Conservation (phyloP, 2,113 vertebrate species). For the Zapus hudsonius region DNA sequence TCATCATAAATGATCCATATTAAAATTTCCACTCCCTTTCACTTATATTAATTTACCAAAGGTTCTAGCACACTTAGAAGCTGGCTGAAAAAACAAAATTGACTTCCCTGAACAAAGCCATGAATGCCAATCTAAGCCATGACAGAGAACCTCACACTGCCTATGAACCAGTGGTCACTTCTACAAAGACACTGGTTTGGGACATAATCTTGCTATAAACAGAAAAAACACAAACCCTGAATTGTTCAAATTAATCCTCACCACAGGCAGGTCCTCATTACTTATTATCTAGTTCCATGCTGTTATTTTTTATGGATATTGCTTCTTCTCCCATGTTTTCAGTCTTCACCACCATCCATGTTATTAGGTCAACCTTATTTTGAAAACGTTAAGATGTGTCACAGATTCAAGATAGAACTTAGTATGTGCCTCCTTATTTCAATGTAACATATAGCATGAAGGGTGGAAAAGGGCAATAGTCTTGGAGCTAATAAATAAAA, state of each 20-base stretch:
- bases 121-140: background rate
- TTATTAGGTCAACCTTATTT: background rate
- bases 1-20: conserved; percentile 25
- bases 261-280: background rate
- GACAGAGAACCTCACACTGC: background rate
- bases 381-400: background rate
- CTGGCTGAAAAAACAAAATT: background rate
- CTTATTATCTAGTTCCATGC: background rate
- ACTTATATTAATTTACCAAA: background rate
- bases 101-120: background rate
- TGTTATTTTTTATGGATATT: background rate
- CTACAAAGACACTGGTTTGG: background rate
- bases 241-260: background rate
- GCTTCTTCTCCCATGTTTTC: background rate
- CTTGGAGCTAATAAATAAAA: background rate
- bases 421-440: conserved; percentile 4
- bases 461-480: conserved; percentile 11
- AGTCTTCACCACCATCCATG: background rate
- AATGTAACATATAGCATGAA: background rate
- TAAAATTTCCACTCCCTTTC: conserved; percentile 39
- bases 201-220: background rate
- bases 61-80: background rate
- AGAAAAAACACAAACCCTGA: background rate
- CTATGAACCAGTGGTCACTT: background rate
- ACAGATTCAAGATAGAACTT: background rate